A percentile compares a stretch with the other conserved stretches of the same genome.
phyloP scores from a whole-genome alignment of 2,888 invertebrate species.

The Helleia helle region DNA sequence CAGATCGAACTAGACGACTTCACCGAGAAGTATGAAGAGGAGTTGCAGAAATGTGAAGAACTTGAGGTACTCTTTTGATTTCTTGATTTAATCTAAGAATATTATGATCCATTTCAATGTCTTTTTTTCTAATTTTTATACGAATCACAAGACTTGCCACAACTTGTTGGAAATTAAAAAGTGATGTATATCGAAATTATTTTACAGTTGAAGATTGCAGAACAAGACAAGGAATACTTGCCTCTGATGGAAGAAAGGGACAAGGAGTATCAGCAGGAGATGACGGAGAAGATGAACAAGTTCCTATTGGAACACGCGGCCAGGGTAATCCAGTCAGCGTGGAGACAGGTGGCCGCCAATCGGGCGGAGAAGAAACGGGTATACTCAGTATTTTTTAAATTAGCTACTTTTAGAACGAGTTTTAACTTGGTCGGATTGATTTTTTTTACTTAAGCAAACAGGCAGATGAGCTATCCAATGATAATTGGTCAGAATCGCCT shows the following conservation, averaged over 20 bases:
- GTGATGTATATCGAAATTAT: no score
- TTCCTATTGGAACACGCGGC: conserved; percentile 56
- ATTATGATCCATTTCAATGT: no score
- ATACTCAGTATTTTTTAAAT: no score
- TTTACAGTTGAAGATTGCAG: conserved; percentile 54
- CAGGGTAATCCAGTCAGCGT: conserved; percentile 52
- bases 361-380: conserved; percentile 59
- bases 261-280: conserved; percentile 67
- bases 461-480: no score
- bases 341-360: conserved; percentile 51
- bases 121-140: no score
- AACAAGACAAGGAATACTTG: conserved; percentile 69
- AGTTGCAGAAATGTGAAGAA: conserved; percentile 49
- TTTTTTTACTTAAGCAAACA: no score
- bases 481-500: no score
- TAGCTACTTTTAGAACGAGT: no score
- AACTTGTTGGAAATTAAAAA: no score
- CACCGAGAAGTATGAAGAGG: conserved; percentile 61
- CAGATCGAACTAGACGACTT: conserved; percentile 69
- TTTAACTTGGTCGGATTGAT: no score
- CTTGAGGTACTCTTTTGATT: conserved; percentile 41
- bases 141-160: no score
- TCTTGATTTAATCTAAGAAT: no score
- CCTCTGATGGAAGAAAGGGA: conserved; percentile 74
- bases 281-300: conserved; percentile 62